Base-by-base conservation (phyloP, 2,113 vertebrate species). In the Psophia crepitans region DNA sequence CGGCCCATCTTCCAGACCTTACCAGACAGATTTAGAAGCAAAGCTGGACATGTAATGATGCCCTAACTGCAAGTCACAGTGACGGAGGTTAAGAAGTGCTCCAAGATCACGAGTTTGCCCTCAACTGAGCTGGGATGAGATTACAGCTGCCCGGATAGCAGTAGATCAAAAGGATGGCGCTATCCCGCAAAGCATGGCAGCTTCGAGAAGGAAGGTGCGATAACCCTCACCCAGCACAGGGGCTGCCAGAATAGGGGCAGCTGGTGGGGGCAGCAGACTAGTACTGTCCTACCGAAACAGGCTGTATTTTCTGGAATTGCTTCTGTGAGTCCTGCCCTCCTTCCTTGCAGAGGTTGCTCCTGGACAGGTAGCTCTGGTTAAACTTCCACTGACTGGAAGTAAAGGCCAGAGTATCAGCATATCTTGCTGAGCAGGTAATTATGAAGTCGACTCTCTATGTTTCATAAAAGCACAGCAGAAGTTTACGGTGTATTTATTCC, bases 381-480 rank as follows among this genome's bases (percentile, higher is more conserved):
- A 84, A 66, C 24, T 33, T 30, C 60, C 44, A 61, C 44, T 27
- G 20, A 13, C 49, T 87, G 73, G 76, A n/a, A 70, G 30, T 8
- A 46, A 44, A 75, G 53, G 53, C 43, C 93, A 95, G 69, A 51
- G 35, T 30, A 74, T 24, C 82, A 65, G 26, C 63, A n/a, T 0
- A 5, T 6, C 19, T 4, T 58, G 49, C 65, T 32, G 69, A 77
- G 27, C 73, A 70, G 48, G 61, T 35, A 26, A 66, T 71, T 28
- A 37, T 0, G 4, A 71, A 84, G 60, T 28, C 0, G 0, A 9
- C n/a, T 71, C 89, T 56, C 54, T 4, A 26, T n/a, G 12, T 68
- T 83, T 68, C 2, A 6, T 37, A 64, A 96, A 84, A 89, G 49
- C 88, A 63, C 39, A 11, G 65, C 5, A 71, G 57, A 87, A 69